These are phyloP conservation scores for Phalanger gymnotis DNA, from an alignment of 2,797 vertebrate species.

Conservation along the genomic window DNA sequence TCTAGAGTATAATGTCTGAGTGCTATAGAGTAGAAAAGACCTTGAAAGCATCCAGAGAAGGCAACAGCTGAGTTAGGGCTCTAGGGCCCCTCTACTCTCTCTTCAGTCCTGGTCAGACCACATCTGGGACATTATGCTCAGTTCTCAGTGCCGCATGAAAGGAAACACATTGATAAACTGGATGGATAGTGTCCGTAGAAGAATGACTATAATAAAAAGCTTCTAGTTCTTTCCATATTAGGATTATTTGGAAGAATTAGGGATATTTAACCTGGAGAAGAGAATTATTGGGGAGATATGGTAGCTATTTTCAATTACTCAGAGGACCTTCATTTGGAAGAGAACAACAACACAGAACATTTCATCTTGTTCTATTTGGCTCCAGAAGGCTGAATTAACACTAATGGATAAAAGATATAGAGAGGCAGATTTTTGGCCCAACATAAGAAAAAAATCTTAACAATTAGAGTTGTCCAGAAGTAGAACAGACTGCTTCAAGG, in stretches of 20 bases:
- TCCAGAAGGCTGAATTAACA: neutral
- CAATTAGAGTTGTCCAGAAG: neutral
- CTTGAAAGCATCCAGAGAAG: neutral
- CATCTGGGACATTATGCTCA: neutral
- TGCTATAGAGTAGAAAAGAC: neutral
- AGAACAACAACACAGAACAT: neutral
- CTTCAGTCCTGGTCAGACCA: neutral
- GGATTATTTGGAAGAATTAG: neutral
- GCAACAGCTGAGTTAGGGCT: neutral
- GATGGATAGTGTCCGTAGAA: neutral
- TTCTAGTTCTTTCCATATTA: neutral
- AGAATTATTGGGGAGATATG: neutral
- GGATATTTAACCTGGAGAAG: neutral
- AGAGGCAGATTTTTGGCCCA: neutral
- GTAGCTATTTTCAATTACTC: neutral
- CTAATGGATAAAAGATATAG: neutral
- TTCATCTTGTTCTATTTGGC: neutral
- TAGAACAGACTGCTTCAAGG: neutral
- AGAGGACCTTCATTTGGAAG: neutral
- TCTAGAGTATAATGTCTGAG: neutral
- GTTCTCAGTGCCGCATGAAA: neutral
- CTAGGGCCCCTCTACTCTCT: neutral
- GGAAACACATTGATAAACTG: neutral
- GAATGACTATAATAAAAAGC: neutral
- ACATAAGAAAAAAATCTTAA: neutral